phyloP scores from a whole-genome alignment of 2,797 vertebrate genomes.

The Zalophus californianus region DNA sequence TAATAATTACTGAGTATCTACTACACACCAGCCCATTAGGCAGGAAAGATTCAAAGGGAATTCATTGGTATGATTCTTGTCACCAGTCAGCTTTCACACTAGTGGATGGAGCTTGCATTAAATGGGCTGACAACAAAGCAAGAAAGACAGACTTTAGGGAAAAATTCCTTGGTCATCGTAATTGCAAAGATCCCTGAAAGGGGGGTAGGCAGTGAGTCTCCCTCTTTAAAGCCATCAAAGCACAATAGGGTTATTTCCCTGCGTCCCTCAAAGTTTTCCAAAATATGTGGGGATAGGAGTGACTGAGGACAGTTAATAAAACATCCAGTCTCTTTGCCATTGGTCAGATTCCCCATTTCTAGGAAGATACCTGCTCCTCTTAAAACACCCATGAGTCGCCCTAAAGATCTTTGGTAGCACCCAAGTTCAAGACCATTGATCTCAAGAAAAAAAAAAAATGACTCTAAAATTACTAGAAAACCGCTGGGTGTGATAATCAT shows the following conservation, averaged over 20 bases:
- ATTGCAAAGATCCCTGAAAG: background rate
- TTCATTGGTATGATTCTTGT: background rate
- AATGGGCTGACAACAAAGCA: background rate
- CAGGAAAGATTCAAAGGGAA: background rate
- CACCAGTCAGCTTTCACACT: background rate
- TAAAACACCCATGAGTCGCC: background rate
- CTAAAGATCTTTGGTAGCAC: background rate
- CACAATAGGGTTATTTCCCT: background rate
- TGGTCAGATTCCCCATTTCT: background rate
- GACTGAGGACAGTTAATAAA: background rate
- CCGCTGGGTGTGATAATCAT: no score
- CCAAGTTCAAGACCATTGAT: background rate
- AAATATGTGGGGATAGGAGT: background rate
- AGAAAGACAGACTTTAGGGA: background rate
- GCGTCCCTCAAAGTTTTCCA: background rate
- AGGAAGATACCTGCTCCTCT: background rate
- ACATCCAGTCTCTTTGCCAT: background rate
- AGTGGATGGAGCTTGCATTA: background rate
- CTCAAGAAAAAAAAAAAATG: background rate
- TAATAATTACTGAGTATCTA: background rate
- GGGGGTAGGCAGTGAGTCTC: background rate
- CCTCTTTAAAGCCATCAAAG: background rate
- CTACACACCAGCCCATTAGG: fast-evolving
- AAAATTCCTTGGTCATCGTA: no score
- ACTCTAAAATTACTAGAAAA: background rate